phyloP scores from a whole-genome alignment of 2,888 invertebrate genomes.

The Monochamus alternatus region DNA sequence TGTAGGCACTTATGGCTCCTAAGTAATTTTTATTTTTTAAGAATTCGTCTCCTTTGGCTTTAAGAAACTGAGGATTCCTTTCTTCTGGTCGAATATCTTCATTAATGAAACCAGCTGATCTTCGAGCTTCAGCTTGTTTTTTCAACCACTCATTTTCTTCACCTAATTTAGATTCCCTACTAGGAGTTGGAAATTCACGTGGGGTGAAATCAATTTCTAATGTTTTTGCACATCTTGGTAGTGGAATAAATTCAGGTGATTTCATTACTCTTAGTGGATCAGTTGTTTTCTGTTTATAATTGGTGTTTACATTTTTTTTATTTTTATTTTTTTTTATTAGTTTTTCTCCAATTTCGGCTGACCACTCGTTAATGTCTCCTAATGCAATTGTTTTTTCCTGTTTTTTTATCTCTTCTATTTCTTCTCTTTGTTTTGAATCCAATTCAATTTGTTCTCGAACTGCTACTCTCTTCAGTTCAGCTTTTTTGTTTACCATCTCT shows the following conservation, averaged over 20 bases:
- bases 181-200: conserved; percentile 86
- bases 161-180: conserved; percentile 79
- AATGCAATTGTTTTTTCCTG: conserved; percentile 78
- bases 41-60: conserved; percentile 87
- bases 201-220: conserved; percentile 83
- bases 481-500: conserved; percentile 72
- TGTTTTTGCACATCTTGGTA: conserved; percentile 74
- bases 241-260: conserved; percentile 70
- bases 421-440: conserved; percentile 74
- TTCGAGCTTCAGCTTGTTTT: conserved; percentile 83
- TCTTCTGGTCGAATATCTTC: conserved; percentile 86
- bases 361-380: conserved; percentile 75
- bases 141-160: conserved; percentile 87
- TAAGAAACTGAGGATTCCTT: conserved; percentile 86
- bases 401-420: conserved; percentile 79
- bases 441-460: conserved; percentile 76
- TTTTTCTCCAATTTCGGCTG: conserved; percentile 21
- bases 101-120: conserved; percentile 80
- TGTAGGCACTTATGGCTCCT: conserved; percentile 87
- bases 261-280: conserved; percentile 58
- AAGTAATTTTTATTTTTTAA: conserved; percentile 82
- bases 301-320: background rate
- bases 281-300: conserved; percentile 49
- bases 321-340: background rate
- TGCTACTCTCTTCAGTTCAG: conserved; percentile 75